Conservation (phyloP, 2,888 invertebrate species). For the Agonopterix arenella region DNA sequence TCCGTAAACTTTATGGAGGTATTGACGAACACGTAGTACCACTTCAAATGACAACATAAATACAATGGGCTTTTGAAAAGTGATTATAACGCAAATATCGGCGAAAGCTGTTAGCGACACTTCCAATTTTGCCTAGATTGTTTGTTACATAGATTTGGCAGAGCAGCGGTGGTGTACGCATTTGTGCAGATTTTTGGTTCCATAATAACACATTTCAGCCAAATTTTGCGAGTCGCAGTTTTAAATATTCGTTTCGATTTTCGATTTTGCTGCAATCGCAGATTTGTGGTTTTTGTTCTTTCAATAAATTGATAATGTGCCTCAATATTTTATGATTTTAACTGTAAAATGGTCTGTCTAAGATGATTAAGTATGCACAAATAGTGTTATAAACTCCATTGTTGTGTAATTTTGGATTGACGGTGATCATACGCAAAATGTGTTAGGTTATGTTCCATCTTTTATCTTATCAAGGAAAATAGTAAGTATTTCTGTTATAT, state of each 20-base stretch:
- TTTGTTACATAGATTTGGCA: too few relatives aligned
- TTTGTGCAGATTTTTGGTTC: too few relatives aligned
- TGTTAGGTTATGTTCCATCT: conserved; percentile 54
- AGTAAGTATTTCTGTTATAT: conserved; percentile 36
- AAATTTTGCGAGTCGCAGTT: background rate
- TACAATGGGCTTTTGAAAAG: too few relatives aligned
- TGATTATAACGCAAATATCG: too few relatives aligned
- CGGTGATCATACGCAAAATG: conserved; percentile 29
- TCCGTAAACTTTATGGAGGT: too few relatives aligned
- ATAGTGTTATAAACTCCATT: background rate
- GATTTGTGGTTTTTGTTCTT: conserved; percentile 1
- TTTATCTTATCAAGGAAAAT: conserved; percentile 44
- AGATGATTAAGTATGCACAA: background rate
- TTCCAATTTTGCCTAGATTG: too few relatives aligned
- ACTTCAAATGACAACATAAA: too few relatives aligned
- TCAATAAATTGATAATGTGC: background rate
- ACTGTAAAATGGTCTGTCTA: background rate
- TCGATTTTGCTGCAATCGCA: conserved; percentile 6
- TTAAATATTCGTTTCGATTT: conserved; percentile 4
- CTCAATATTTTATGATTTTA: conserved; percentile 2
- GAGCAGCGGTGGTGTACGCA: too few relatives aligned
- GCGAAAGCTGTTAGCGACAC: too few relatives aligned
- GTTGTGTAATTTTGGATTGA: conserved; percentile 12
- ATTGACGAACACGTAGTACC: too few relatives aligned
- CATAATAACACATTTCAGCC: too few relatives aligned